Percentiles rank a stretch among this genome's conserved stretches.
These are phyloP conservation scores for Nothocercus julius DNA, from an alignment of 2,113 vertebrate species.

Conservation along the genomic window DNA sequence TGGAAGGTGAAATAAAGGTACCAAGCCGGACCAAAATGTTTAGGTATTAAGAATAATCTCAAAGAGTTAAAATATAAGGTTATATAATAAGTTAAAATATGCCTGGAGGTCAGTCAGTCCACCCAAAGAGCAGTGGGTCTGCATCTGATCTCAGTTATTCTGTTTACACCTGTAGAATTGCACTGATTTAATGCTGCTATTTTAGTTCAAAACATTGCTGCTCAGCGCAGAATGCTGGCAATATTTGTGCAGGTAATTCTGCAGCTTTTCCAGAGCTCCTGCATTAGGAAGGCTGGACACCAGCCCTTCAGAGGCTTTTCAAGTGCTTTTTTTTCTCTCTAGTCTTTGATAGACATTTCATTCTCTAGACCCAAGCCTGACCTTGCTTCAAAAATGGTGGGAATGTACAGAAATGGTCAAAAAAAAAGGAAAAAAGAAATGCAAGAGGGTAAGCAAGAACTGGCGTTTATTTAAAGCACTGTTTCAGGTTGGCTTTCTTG, in stretches of 20 bases:
- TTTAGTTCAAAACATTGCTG: not conserved
- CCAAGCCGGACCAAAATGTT: not conserved
- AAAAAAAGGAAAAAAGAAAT: not conserved
- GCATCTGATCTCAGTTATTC: not conserved
- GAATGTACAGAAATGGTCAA: not conserved
- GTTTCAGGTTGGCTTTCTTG: not conserved
- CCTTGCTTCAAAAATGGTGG: not conserved
- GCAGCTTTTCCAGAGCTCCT: not conserved
- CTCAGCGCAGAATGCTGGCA: not conserved
- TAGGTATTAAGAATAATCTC: not conserved
- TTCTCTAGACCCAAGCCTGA: not conserved
- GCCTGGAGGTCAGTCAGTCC: not conserved
- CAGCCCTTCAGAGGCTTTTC: not conserved
- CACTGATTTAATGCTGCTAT: not conserved
- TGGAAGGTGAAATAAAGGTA: not conserved
- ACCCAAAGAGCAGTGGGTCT: not conserved
- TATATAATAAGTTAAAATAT: not conserved
- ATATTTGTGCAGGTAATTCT: not conserved
- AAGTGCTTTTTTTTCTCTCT: not conserved
- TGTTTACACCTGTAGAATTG: not conserved
- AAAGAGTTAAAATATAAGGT: not conserved
- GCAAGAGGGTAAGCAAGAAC: not conserved
- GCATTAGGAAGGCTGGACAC: not conserved
- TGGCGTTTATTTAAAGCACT: not conserved
- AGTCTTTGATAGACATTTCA: not conserved